Base-by-base conservation (phyloP, 2,888 invertebrate species). In the Drosophila helvetica region DNA sequence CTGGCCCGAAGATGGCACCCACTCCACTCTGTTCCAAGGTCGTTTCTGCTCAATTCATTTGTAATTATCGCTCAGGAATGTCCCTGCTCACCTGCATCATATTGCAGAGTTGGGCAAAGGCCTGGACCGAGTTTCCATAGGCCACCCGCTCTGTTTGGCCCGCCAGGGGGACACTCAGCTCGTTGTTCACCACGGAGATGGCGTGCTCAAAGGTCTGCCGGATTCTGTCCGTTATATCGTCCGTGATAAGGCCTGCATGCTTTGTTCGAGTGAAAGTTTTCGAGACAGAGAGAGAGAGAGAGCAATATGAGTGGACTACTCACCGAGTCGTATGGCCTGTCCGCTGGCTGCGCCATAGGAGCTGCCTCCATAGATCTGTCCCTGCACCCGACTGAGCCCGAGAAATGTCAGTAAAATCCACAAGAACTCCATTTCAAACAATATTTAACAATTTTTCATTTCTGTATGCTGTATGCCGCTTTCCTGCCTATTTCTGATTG, bases 1-100 rank as follows among this genome's bases (percentile, higher is more conserved):
- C 94, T 0, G 98, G 97, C 0, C 98, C 98, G 89, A 98, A 96
- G 63, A 98, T 93, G 22, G 95, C 98, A 0, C 95, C 95, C 5
- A 97, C 93, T 25, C 96, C 96, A 42, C 92, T 93, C 94, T 94
- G 15, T 15, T 12, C 1, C 4, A 43, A 5, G 52, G 1, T 22
- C n/a, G 5, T 2, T 30, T 42, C 2, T 30, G 1, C 12, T 8
- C 15, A 15, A 30, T 52, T 27, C 4, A 18, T 46, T 17, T 12
- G 3, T 12, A 7, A 42, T 19, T 46, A 12, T 22, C 22, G 22
- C 5, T 5, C 2, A 10, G 7, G 2, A 10, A 12, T 15, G 1
- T 38, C 15, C 9, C 18, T 15, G 6, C 74, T 33, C 57, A 94
- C 94, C 92, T 93, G 93, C 81, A 94, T 91, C 70, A 94, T 89